Conservation (phyloP, 1,140 invertebrate genomes). For the Calephelis nemesis region DNA sequence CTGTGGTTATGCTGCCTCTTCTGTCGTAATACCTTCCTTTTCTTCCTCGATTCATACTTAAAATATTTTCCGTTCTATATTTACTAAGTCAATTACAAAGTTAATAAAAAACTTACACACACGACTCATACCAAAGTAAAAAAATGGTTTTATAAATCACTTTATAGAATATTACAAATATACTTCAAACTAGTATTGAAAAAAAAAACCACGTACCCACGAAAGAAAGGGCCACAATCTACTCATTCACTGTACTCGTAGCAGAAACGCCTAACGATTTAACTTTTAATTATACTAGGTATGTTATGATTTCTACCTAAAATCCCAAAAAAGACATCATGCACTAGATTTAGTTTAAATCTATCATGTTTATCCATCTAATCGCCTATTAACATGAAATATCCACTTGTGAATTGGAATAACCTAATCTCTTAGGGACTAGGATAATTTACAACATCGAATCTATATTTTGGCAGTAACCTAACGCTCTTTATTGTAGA, state of each 20-base stretch:
- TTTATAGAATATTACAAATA: constrained; percentile 1
- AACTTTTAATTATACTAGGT: constrained; percentile 18
- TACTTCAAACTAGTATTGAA: not conserved
- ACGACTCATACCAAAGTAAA: constrained; percentile 1
- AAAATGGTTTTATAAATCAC: not conserved
- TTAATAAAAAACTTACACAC: constrained; percentile 3
- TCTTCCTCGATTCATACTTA: not conserved
- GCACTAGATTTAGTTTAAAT: constrained; percentile 54
- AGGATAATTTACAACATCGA: constrained; percentile 66
- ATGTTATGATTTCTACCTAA: constrained; percentile 23
- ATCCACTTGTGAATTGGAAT: constrained; percentile 48
- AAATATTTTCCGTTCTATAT: constrained; percentile 5
- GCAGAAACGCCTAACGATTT: constrained; percentile 19
- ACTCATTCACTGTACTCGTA: not conserved
- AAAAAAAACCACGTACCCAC: not conserved
- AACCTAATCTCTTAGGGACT: constrained; percentile 62
- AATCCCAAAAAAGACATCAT: constrained; percentile 54
- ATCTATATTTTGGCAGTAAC: constrained; percentile 70
- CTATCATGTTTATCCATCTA: constrained; percentile 42
- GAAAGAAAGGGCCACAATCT: constrained; percentile 2
- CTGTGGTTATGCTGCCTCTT: too few species aligned
- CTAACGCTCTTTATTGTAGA: constrained; percentile 42
- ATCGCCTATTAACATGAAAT: constrained; percentile 51
- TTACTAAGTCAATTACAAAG: constrained; percentile 10
- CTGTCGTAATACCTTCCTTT: too few species aligned